phyloP scores from a whole-genome alignment of 1,140 invertebrate genomes.

The Steinernema khuongi region DNA sequence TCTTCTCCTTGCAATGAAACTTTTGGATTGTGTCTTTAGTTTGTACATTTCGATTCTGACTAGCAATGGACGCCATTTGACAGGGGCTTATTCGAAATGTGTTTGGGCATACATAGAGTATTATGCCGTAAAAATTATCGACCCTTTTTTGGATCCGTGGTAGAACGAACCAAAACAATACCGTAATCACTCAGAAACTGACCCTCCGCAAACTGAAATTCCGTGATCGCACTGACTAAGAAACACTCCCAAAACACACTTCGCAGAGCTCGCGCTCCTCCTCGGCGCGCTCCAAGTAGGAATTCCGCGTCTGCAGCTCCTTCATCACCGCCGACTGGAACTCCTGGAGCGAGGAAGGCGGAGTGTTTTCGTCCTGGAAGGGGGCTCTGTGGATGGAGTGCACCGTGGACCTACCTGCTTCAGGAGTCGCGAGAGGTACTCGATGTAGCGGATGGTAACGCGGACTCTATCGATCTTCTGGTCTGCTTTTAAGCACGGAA shows the following conservation, averaged over 20 bases:
- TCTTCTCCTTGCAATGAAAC: no score
- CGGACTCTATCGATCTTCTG: background rate
- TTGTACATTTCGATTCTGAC: background rate
- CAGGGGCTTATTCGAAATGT: no score
- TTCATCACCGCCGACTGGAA: background rate
- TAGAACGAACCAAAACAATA: no score
- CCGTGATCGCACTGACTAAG: no score
- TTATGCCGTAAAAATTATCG: no score
- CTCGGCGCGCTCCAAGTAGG: background rate
- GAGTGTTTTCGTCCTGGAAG: constrained; percentile 1
- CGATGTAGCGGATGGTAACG: background rate
- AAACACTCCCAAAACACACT: no score
- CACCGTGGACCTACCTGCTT: background rate
- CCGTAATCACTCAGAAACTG: no score
- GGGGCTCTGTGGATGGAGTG: background rate
- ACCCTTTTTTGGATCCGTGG: no score
- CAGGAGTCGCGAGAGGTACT: background rate
- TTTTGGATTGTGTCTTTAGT: background rate
- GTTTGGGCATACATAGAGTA: no score
- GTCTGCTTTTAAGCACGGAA: no score
- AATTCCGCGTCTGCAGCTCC: constrained; percentile 2
- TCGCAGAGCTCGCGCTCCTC: constrained; percentile 1
- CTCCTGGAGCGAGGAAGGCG: background rate
- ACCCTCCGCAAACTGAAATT: no score
- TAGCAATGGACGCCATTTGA: no score